Conservation (phyloP, 1,140 invertebrate species). For the Heliconius eleuchia region DNA sequence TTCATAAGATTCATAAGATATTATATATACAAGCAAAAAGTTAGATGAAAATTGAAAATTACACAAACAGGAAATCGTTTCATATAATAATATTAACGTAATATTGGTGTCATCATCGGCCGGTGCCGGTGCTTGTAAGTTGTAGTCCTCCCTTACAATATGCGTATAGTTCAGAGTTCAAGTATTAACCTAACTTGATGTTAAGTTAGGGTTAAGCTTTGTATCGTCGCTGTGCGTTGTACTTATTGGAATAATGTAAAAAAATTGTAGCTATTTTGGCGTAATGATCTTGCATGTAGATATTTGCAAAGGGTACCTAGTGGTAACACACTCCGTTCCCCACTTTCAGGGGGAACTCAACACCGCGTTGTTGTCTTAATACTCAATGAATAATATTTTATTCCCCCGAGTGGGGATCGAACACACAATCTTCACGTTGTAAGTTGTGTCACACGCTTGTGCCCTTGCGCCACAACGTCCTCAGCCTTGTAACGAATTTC, state of each 20-base stretch:
- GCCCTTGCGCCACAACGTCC: too few species aligned
- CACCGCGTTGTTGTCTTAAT: too few species aligned
- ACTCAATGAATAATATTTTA: too few species aligned
- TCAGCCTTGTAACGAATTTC: too few species aligned
- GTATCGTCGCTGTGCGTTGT: not conserved
- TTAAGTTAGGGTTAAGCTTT: not conserved
- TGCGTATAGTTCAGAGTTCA: conserved; percentile 4
- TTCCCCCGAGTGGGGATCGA: too few species aligned
- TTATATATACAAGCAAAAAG: not conserved
- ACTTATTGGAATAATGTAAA: not conserved
- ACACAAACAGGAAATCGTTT: conserved; percentile 8
- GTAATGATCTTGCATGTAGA: too few species aligned
- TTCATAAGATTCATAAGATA: not conserved
- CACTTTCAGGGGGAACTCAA: too few species aligned
- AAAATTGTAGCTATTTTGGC: too few species aligned
- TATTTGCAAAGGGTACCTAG: too few species aligned
- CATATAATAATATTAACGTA: conserved; percentile 2
- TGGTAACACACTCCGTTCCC: too few species aligned
- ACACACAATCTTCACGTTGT: too few species aligned
- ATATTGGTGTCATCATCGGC: conserved; percentile 12
- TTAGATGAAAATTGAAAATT: conserved; percentile 12
- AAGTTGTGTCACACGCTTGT: too few species aligned
- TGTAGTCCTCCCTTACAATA: not conserved
- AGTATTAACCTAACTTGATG: not conserved
- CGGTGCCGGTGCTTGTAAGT: not conserved